Conservation (phyloP, 2,888 invertebrate genomes). For the Apotomis turbidana region DNA sequence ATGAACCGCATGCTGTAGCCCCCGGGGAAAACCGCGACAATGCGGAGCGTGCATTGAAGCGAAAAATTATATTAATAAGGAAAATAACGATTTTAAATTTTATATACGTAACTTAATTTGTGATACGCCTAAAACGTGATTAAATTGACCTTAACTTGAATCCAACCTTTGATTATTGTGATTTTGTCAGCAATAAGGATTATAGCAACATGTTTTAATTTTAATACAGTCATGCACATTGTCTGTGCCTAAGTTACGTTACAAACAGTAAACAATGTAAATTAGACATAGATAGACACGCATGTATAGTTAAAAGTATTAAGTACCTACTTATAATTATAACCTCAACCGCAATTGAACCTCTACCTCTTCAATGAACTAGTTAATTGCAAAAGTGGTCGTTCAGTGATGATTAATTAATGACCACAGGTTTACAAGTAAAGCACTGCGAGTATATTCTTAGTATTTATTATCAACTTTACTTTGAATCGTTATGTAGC, state of each 20-base stretch:
- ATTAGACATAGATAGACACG: background rate
- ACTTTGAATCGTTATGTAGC: too few species aligned
- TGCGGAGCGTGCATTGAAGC: too few species aligned
- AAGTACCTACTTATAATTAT: background rate
- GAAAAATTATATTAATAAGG: too few species aligned
- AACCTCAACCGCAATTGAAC: conserved; percentile 5
- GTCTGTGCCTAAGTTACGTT: too few species aligned
- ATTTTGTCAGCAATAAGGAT: background rate
- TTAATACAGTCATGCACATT: too few species aligned
- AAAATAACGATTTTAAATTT: too few species aligned
- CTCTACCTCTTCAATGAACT: conserved; percentile 3
- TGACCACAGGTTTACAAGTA: background rate
- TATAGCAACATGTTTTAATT: too few species aligned
- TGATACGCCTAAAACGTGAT: background rate
- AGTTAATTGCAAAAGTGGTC: background rate
- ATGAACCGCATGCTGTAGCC: too few species aligned
- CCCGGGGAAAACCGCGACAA: too few species aligned
- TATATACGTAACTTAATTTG: too few species aligned
- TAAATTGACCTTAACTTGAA: conserved; percentile 11
- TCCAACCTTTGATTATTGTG: background rate
- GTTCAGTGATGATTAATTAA: conserved; percentile 10
- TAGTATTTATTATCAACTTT: background rate
- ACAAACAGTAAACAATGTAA: conserved; percentile 8
- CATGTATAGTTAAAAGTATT: too few species aligned
- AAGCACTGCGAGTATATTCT: background rate